Evolutionary conservation across 1,140 invertebrate genomes (phyloP), one percentile per base, ranked within the genome.

Genomic region (Eriosoma lanigerum): DNA sequence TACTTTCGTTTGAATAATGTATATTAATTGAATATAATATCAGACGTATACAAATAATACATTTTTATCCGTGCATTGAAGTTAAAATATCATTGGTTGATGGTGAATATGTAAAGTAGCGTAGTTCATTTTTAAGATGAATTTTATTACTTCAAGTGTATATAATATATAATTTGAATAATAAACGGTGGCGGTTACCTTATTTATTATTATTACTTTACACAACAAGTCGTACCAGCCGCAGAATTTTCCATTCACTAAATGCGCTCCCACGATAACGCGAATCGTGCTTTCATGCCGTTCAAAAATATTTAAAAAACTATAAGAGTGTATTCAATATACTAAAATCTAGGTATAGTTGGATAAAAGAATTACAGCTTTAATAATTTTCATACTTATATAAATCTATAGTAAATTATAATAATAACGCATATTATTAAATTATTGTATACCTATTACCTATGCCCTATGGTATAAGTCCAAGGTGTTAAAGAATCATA

Each of bases 201-300:
- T 70, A 70, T 70, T 70, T 70, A 70, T 70, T 70, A 50, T 70
- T 70, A 70, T 70, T 70, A 50, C 21, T 24, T 26, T 50, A 50
- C 44, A 50, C 21, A 19, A 70, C 66, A 48, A 70, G 66, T 50
- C 66, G 66, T 70, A 70, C 66, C 44, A 70, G 66, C 24, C 66
- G 21, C 66, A 70, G 66, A 50, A 50, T 50, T 50, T 44, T 70
- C 15, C 15, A 50, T 26, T 26, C 21, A 24, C 44, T 0, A 50
- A 50, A 29, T 24, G 68, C 68, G 68, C 68, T 72, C 46, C 44
- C 68, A 72, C 68, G 68, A 24, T 72, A 50, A 52, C 24, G 46
- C 24, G 13, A 72, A 52, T 68, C 68, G 68, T 72, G 48, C 17
- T 72, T 72, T 29, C 24, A 26, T 17, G 26, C n/a, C 15, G 9